These are phyloP conservation scores for Archocentrus centrarchus DNA, from an alignment of 2,113 vertebrate species.

Conservation along the genomic window DNA sequence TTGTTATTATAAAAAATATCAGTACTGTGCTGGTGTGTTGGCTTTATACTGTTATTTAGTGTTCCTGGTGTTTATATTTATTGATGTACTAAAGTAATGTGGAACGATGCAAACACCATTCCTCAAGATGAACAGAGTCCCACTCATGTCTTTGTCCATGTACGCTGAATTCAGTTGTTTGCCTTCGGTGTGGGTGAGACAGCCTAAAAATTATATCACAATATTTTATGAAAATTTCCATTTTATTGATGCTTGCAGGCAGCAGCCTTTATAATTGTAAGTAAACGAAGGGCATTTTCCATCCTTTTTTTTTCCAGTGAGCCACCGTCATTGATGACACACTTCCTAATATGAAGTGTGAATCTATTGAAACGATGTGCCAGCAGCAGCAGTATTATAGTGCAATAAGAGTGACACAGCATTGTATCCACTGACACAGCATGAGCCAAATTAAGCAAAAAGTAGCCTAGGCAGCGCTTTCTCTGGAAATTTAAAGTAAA, in stretches of 20 bases:
- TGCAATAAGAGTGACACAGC: background rate
- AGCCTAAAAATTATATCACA: slow-evolving; percentile 1
- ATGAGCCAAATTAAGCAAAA: too few relatives aligned
- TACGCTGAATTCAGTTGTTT: background rate
- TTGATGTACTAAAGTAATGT: background rate
- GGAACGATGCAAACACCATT: background rate
- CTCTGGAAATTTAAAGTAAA: too few relatives aligned
- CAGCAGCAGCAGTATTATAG: background rate
- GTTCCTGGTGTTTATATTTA: background rate
- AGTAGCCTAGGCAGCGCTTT: too few relatives aligned
- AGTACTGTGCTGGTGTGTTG: background rate
- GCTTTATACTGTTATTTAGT: background rate
- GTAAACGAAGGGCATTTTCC: background rate
- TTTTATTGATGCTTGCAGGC: background rate
- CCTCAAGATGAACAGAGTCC: background rate
- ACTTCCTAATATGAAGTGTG: background rate
- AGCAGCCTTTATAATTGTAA: background rate
- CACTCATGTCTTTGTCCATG: background rate
- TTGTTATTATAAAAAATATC: background rate
- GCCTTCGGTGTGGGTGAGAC: background rate
- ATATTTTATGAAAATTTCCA: background rate
- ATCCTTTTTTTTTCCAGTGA: background rate
- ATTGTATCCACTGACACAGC: background rate
- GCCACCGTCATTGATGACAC: background rate
- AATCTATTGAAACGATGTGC: background rate